Conservation (phyloP, 2,797 vertebrate species). For the Thripadectes ignobilis region DNA sequence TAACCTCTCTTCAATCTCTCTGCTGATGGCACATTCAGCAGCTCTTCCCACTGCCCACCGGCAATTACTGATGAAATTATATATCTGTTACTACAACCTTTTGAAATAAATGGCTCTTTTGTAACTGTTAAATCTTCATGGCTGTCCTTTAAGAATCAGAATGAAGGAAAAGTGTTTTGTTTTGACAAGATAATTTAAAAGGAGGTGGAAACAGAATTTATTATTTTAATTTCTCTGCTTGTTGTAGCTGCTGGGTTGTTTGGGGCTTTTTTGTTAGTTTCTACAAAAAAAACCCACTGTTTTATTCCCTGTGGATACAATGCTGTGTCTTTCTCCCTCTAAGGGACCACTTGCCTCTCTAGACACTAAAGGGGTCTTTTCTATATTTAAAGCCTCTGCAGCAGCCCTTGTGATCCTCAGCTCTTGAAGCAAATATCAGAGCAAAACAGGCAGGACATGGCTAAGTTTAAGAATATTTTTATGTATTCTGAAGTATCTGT, state of each 20-base stretch:
- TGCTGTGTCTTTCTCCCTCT: background rate
- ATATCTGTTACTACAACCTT: background rate
- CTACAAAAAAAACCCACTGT: background rate
- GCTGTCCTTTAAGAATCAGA: background rate
- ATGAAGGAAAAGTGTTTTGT: background rate
- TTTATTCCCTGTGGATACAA: background rate
- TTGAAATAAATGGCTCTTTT: background rate
- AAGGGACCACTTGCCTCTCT: background rate
- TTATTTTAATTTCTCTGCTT: background rate
- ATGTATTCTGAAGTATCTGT: background rate
- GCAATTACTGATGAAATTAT: background rate
- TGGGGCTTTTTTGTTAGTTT: background rate
- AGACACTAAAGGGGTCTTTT: background rate
- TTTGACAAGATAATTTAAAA: background rate
- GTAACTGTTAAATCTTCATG: background rate
- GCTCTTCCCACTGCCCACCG: background rate
- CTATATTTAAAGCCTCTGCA: background rate
- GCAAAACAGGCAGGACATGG: background rate
- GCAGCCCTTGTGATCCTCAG: background rate
- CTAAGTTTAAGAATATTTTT: background rate
- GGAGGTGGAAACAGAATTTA: background rate
- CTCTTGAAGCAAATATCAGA: slow-evolving; percentile 5
- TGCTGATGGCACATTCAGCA: background rate
- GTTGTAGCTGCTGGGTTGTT: no score
- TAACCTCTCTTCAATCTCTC: background rate